Evolutionary conservation across 1,140 invertebrate genomes (phyloP).

Genomic region (Centruroides vittatus): DNA sequence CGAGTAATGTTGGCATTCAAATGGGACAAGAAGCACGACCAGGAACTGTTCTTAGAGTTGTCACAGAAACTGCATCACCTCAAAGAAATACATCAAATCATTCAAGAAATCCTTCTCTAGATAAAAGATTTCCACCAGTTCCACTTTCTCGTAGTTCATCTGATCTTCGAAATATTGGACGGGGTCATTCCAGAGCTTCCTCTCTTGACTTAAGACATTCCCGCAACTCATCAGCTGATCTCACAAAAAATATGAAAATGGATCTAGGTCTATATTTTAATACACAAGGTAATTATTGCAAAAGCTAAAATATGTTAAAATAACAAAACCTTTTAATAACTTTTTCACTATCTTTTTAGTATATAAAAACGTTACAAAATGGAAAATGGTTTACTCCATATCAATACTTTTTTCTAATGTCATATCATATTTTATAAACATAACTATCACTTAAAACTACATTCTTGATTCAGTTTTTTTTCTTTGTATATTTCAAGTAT

Average conservation of each 20-base stretch:
- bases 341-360: too few species aligned
- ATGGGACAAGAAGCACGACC: slow-evolving; percentile 2
- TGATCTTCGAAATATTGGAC: slow-evolving; percentile 21
- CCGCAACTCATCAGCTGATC: slow-evolving; percentile 57
- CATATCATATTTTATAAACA: too few species aligned
- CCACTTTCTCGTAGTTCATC: slow-evolving; percentile 16
- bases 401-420: too few species aligned
- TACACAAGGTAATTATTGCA: slow-evolving; percentile 10
- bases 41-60: slow-evolving; percentile 10
- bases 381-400: too few species aligned
- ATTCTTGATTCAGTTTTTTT: too few species aligned
- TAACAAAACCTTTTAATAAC: too few species aligned
- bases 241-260: slow-evolving; percentile 45
- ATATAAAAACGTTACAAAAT: too few species aligned
- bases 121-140: slow-evolving; percentile 43
- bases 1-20: not conserved
- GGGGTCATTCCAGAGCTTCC: slow-evolving; percentile 59
- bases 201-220: slow-evolving; percentile 54
- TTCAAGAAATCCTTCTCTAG: slow-evolving; percentile 62
- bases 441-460: too few species aligned
- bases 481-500: too few species aligned
- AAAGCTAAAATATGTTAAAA: too few species aligned
- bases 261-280: slow-evolving; percentile 17
- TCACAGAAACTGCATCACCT: slow-evolving; percentile 1
- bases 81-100: slow-evolving; percentile 28